Base-by-base conservation (phyloP, 2,113 vertebrate genomes). In the Anser cygnoides region DNA sequence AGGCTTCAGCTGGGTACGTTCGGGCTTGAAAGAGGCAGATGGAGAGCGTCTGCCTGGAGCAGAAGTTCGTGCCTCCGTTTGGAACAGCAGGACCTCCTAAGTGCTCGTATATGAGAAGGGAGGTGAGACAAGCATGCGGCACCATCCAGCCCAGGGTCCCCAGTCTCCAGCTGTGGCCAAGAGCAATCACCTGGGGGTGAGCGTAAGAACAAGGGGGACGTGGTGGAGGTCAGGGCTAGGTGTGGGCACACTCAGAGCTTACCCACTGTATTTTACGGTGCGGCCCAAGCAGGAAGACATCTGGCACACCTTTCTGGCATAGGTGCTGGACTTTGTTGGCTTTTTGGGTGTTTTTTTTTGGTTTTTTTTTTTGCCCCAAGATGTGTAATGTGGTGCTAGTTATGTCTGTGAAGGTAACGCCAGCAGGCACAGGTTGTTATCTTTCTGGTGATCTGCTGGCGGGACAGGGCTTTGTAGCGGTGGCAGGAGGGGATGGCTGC, bases 231-330 rank as follows among this genome's bases (percentile, higher is more conserved):
- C 33, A 70, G 33, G 23, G 15, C 70, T 14, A 22, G 28, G 25
- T 0, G 25, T 0, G 1, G n/a, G 54, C 12, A 19, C 49, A 28
- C 63, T 33, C n/a, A 9, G 37, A 85, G 23, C 75, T 85, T 63
- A 17, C 25, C 62, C 29, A 8, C 20, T 16, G 12, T 29, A 13
- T 68, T 46, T 28, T 54, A 54, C 13, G 14, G 4, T 31, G 65
- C 41, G 41, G n/a, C 25, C 68, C 61, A 8, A 4, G 10, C 11
- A 15, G 49, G 44, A 65, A 22, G 59, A 39, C 44, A 13, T 18
- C 35, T 79, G 67, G 61, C 41, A 50, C 31, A 21, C 55, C 35
- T 29, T 67, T 43, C 57, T 35, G 46, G 70, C 28, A 20, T 25
- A 2, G 3, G 33, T 41, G 37, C 23, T 54, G 70, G 54, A 58